phyloP scores from a whole-genome alignment of 2,888 invertebrate species.

The Mythimna pallens region DNA sequence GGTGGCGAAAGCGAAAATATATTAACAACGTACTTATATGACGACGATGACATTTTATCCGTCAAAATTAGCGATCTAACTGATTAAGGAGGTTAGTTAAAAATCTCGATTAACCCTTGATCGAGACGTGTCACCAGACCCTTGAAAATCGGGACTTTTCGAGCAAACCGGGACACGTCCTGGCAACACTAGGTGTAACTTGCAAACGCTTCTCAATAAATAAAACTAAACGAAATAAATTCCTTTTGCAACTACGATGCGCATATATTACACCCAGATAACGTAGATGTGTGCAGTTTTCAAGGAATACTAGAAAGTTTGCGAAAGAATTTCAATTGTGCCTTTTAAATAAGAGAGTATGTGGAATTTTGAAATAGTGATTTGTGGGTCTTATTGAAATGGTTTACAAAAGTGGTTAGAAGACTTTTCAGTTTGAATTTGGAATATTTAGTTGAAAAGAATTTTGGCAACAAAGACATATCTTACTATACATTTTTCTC shows the following conservation, averaged over 20 bases:
- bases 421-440: constrained; percentile 22
- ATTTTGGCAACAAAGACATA: background rate
- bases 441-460: constrained; percentile 9
- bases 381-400: constrained; percentile 57
- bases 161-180: too few species aligned
- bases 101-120: too few species aligned
- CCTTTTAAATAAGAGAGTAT: constrained; percentile 58
- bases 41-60: too few species aligned
- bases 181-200: constrained; percentile 28
- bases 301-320: constrained; percentile 57
- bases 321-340: constrained; percentile 62
- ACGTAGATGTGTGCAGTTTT: constrained; percentile 59
- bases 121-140: too few species aligned
- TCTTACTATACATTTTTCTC: background rate
- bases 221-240: constrained; percentile 65
- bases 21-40: too few species aligned
- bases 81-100: too few species aligned
- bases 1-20: too few species aligned
- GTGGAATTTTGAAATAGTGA: constrained; percentile 56
- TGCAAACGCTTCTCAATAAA: constrained; percentile 62
- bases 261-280: constrained; percentile 67
- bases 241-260: constrained; percentile 66
- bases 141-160: too few species aligned
- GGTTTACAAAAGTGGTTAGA: constrained; percentile 34
- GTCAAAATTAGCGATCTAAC: too few species aligned